Evolutionary conservation across 2,113 vertebrate species (phyloP).

Genomic region (Ellobius talpinus): DNA sequence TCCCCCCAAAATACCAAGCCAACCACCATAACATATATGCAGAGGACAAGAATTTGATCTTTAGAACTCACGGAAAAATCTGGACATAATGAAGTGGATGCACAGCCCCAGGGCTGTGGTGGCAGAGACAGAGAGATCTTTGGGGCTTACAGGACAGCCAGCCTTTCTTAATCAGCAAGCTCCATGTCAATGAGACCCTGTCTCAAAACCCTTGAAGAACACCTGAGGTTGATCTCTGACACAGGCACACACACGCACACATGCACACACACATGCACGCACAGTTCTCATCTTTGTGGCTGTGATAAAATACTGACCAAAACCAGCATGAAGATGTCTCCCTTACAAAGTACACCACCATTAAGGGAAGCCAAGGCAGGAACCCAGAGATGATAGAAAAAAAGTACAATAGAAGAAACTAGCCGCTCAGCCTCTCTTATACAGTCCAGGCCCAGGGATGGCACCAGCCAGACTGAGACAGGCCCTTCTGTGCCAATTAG

Average conservation of each 20-base stretch:
- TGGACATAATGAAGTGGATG: background rate
- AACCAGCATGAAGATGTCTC: background rate
- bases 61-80: background rate
- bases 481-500: background rate
- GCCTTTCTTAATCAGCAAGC: background rate
- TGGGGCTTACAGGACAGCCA: background rate
- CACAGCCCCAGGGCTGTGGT: background rate
- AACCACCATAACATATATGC: too few species aligned
- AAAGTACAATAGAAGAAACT: background rate
- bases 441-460: background rate
- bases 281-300: background rate
- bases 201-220: background rate
- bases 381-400: background rate
- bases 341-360: too few species aligned
- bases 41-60: background rate
- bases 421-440: background rate
- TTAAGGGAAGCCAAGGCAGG: background rate
- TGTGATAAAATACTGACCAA: background rate
- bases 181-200: background rate
- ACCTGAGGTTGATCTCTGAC: background rate
- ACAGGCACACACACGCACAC: background rate
- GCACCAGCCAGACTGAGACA: background rate
- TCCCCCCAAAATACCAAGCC: too few species aligned
- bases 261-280: background rate
- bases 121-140: background rate